Conservation (phyloP, 2,113 vertebrate genomes). For the Megaceryle maxima region DNA sequence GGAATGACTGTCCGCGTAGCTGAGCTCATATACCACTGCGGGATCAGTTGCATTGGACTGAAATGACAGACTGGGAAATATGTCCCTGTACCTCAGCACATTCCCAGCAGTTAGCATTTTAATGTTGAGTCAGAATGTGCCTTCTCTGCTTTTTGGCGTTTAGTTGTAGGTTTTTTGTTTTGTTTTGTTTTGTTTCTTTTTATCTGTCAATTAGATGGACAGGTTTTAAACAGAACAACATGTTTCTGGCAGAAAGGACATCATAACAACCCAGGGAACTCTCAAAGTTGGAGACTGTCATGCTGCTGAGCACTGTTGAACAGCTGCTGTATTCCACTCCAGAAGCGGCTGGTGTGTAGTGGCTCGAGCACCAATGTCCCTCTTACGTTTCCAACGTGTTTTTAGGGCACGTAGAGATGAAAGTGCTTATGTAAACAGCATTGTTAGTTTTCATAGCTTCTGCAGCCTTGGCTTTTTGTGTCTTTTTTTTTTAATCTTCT, state of each 20-base stretch:
- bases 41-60: background rate
- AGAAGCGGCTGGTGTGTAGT: background rate
- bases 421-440: background rate
- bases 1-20: background rate
- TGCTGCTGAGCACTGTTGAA: background rate
- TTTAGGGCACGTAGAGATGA: background rate
- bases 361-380: background rate
- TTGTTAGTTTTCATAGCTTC: background rate
- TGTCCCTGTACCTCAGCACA: background rate
- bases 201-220: background rate
- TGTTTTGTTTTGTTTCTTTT: background rate
- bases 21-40: background rate
- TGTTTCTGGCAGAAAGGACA: constrained; percentile 47
- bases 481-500: constrained; percentile 21
- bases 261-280: constrained; percentile 5
- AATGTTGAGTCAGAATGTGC: background rate
- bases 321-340: constrained; percentile 16
- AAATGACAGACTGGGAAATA: background rate
- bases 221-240: constrained; percentile 53
- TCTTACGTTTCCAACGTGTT: background rate
- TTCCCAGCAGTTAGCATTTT: background rate
- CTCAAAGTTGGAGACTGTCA: background rate
- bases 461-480: background rate
- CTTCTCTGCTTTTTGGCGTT: background rate
- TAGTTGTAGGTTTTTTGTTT: background rate